A percentile compares a stretch with the other conserved stretches of the same genome.
phyloP scores from a whole-genome alignment of 2,113 vertebrate species.

The Peucedramus taeniatus region DNA sequence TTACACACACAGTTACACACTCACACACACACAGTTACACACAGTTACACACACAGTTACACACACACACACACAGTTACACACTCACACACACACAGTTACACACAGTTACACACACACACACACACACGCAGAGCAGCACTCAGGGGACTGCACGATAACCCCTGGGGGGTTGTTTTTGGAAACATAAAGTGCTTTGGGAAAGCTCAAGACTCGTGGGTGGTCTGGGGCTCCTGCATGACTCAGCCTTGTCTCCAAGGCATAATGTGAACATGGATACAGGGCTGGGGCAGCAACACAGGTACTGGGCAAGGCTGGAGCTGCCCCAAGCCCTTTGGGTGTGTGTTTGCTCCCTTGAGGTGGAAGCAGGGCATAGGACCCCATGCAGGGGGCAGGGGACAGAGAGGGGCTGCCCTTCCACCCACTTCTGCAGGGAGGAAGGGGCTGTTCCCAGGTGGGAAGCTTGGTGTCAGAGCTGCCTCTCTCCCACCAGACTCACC shows the following conservation, averaged over 20 bases:
- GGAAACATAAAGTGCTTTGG: neutral
- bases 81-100: too few species aligned
- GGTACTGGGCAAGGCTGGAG: neutral
- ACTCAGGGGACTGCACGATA: neutral
- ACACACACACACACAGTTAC: neutral
- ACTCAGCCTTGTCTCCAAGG: neutral
- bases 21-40: neutral
- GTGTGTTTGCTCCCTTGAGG: neutral
- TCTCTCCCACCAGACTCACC: constrained; percentile 54
- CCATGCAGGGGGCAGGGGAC: fast-evolving
- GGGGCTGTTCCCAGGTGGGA: fast-evolving
- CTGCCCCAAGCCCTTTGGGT: neutral
- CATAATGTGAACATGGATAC: fast-evolving
- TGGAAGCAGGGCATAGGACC: neutral
- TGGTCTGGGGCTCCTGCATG: neutral
- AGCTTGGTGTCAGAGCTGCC: neutral
- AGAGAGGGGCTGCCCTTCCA: neutral
- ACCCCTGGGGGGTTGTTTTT: neutral
- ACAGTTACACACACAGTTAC: neutral
- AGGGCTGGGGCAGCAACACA: neutral
- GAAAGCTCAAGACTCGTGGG: neutral
- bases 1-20: neutral
- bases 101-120: neutral
- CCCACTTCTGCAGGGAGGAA: neutral
- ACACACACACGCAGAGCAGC: neutral